phyloP scores from a whole-genome alignment of 2,797 vertebrate genomes.

The Myripristis murdjan region DNA sequence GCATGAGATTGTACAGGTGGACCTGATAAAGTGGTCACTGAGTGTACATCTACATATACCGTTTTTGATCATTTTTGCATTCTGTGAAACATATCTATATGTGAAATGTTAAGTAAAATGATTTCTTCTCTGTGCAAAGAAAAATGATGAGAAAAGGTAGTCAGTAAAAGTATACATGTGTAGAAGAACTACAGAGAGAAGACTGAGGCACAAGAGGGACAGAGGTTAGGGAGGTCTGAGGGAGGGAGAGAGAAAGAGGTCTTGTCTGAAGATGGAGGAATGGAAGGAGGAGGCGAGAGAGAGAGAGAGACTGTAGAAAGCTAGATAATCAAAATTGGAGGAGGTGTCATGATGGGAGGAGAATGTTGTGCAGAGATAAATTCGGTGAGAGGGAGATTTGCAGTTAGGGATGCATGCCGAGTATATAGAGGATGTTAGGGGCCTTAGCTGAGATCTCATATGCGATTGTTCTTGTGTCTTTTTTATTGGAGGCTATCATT shows the following conservation, averaged over 20 bases:
- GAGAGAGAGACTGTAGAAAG: constrained; percentile 57
- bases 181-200: constrained; percentile 11
- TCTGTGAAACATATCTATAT: no score
- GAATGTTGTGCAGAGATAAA: constrained; percentile 54
- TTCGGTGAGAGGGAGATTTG: constrained; percentile 23
- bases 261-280: background rate
- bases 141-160: background rate
- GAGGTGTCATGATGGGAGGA: constrained; percentile 44
- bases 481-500: constrained; percentile 22
- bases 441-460: constrained; percentile 26
- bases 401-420: constrained; percentile 29
- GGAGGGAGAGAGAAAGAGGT: background rate
- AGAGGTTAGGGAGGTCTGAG: constrained; percentile 19
- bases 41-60: no score
- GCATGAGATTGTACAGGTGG: no score
- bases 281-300: constrained; percentile 12
- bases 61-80: no score
- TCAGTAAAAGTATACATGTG: background rate
- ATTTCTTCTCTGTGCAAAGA: no score
- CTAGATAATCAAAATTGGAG: constrained; percentile 64
- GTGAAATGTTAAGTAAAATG: no score
- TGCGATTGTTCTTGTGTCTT: constrained; percentile 28
- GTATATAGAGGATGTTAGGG: constrained; percentile 16
- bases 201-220: constrained; percentile 27
- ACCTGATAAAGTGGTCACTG: no score